These are phyloP conservation scores for Pterostichus niger DNA, from an alignment of 2,888 invertebrate species.

Conservation along the genomic window DNA sequence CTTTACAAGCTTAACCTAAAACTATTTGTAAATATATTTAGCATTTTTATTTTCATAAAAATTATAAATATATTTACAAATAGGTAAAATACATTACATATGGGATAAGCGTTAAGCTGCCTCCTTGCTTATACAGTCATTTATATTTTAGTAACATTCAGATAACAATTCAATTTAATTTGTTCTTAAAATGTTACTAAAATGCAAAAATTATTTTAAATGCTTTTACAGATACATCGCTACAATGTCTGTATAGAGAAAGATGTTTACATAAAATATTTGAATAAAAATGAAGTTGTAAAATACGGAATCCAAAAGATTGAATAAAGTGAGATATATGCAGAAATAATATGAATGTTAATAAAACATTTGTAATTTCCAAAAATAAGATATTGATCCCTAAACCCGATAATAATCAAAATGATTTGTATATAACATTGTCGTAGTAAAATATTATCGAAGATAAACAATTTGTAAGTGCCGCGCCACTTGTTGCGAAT, in stretches of 20 bases:
- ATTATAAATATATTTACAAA: slow-evolving; percentile 55
- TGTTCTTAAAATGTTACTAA: slow-evolving; percentile 46
- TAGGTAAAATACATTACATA: slow-evolving; percentile 61
- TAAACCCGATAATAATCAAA: slow-evolving; percentile 50
- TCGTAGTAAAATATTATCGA: slow-evolving; percentile 33
- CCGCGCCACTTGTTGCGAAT: slow-evolving; percentile 16
- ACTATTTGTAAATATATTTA: slow-evolving; percentile 53
- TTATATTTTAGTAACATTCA: slow-evolving; percentile 57
- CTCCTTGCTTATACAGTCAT: slow-evolving; percentile 74
- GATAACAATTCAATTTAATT: neutral
- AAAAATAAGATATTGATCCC: slow-evolving; percentile 59
- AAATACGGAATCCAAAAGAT: slow-evolving; percentile 47
- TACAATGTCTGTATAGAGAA: slow-evolving; percentile 58
- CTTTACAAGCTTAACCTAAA: slow-evolving; percentile 67
- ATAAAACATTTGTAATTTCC: slow-evolving; percentile 4
- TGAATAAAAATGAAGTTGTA: slow-evolving; percentile 47
- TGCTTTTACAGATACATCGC: slow-evolving; percentile 67
- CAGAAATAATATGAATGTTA: slow-evolving; percentile 35
- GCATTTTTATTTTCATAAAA: slow-evolving; percentile 24
- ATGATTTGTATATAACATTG: neutral
- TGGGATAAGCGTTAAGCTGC: slow-evolving; percentile 75
- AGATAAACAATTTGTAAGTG: slow-evolving; percentile 11
- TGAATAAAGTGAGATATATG: slow-evolving; percentile 43
- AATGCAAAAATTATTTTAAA: slow-evolving; percentile 59
- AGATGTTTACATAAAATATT: slow-evolving; percentile 23